phyloP scores from a whole-genome alignment of 2,888 invertebrate species.

The Caradrina clavipalpis region DNA sequence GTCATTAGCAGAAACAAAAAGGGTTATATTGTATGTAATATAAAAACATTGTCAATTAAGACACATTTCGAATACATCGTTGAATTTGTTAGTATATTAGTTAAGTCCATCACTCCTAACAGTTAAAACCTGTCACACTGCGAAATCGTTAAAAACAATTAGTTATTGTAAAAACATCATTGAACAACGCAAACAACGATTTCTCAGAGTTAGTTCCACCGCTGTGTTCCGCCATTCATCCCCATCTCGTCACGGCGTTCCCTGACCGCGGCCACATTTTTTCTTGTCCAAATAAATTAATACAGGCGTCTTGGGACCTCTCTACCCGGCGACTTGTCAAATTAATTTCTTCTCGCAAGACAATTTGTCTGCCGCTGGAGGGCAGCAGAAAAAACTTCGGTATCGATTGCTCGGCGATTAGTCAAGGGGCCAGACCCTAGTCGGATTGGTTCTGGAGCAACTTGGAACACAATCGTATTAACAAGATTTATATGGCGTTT shows the following conservation, averaged over 20 bases:
- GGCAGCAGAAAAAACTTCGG: slow-evolving; percentile 84
- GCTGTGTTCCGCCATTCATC: slow-evolving; percentile 66
- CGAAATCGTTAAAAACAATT: slow-evolving; percentile 14
- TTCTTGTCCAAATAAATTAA: slow-evolving; percentile 90
- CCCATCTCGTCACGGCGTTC: slow-evolving; percentile 63
- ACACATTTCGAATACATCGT: too few species aligned
- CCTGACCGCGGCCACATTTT: slow-evolving; percentile 83
- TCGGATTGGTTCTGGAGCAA: slow-evolving; percentile 53
- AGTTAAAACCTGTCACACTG: slow-evolving; percentile 3
- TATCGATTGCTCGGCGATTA: slow-evolving; percentile 87
- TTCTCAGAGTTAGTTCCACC: slow-evolving; percentile 59
- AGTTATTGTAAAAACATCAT: slow-evolving; percentile 39
- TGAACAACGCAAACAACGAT: slow-evolving; percentile 56
- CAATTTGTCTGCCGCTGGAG: slow-evolving; percentile 87
- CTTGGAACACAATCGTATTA: slow-evolving; percentile 54
- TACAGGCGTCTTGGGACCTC: slow-evolving; percentile 86
- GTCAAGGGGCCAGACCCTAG: slow-evolving; percentile 70
- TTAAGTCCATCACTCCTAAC: slow-evolving; percentile 2
- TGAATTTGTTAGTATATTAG: background rate
- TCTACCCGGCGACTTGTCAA: slow-evolving; percentile 86
- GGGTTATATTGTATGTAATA: too few species aligned
- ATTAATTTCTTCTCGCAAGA: slow-evolving; percentile 90
- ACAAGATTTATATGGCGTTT: slow-evolving; percentile 57
- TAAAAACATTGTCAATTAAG: too few species aligned
- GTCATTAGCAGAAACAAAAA: too few species aligned